Base-by-base conservation (phyloP, 1,140 invertebrate species). In the Drosophila busckii region DNA sequence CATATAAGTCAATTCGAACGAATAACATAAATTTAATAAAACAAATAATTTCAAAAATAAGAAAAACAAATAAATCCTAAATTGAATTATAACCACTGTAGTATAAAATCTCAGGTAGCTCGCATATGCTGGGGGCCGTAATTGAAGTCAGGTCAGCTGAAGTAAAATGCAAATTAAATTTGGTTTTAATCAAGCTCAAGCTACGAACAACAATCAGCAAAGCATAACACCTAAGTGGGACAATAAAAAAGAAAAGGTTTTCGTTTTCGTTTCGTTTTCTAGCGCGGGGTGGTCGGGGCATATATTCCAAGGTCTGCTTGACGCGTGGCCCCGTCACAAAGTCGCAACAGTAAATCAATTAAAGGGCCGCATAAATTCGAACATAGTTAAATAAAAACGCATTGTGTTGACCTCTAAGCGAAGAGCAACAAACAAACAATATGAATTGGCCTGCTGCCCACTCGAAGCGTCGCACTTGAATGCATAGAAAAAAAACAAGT, bases 151-250 rank as follows among this genome's bases (percentile, higher is more conserved):
- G 50, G 38, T 58, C 29, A 40, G 52, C 29, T 59, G 12, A 60
- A 62, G 49, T 44, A 53, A 63, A 55, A 80, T 80, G 59, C 65
- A 82, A 82, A 80, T 80, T 61, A 73, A 82, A 80, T 80, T 82
- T 75, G 60, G 52, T 75, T 69, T 80, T 82, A 82, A 82, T 82
- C 75, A 82, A 82, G 64, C 54, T 22, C 28, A 41, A 41, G 19
- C 41, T 45, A 15, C 26, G 53, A 38, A 23, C 19, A 3, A 35
- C 12, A 13, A 17, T 7, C 3, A 60, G 16, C 13, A 45, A 37
- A 19, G 10, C n/a, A 40, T 16, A 35, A 15, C 13, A 44, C 9
- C 19, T 44, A 25, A 16, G 55, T 3, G 5, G 4, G 4, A 19
- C 19, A 3, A 10, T 12, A 17, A 48, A 48, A 50, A 38, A 23